Evolutionary conservation across 2,113 vertebrate species (phyloP).

Genomic region (Cariama cristata): DNA sequence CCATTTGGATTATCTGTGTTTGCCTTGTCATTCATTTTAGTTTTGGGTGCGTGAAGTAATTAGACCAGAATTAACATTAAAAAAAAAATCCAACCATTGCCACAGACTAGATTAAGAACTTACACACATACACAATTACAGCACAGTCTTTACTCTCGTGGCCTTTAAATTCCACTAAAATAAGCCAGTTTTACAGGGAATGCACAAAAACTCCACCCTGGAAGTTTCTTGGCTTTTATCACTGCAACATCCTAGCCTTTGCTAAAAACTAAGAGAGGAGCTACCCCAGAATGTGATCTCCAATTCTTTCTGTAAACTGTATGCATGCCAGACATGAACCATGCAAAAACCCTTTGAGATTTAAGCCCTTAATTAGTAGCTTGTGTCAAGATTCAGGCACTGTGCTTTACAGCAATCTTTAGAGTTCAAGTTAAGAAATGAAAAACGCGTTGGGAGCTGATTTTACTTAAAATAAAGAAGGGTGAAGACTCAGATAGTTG

Average conservation of each 20-base stretch:
- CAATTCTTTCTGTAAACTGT: conserved; percentile 2
- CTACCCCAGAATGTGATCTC: conserved; percentile 17
- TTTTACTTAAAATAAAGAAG: conserved; percentile 24
- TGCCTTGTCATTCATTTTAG: not conserved
- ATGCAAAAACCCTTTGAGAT: conserved; percentile 52
- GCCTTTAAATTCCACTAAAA: conserved; percentile 18
- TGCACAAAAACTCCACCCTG: not conserved
- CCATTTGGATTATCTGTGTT: not conserved
- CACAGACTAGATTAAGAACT: conserved; percentile 45
- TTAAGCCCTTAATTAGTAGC: conserved; percentile 56
- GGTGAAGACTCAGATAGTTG: not conserved
- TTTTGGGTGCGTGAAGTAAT: not conserved
- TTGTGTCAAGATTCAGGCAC: conserved; percentile 52
- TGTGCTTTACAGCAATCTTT: conserved; percentile 31
- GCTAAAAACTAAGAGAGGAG: conserved; percentile 18
- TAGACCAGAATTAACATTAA: not conserved
- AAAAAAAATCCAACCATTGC: not conserved
- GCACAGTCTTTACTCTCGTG: conserved; percentile 9
- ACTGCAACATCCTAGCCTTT: conserved; percentile 28
- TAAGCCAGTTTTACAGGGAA: not conserved
- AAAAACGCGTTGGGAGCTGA: not conserved
- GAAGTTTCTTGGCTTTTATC: conserved; percentile 13
- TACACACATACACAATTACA: not conserved
- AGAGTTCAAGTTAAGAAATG: not conserved
- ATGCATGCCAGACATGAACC: conserved; percentile 18